Percentiles rank a stretch among this genome's conserved stretches.
Evolutionary conservation across 2,797 vertebrate genomes (phyloP).

Genomic region (Anabas testudineus): DNA sequence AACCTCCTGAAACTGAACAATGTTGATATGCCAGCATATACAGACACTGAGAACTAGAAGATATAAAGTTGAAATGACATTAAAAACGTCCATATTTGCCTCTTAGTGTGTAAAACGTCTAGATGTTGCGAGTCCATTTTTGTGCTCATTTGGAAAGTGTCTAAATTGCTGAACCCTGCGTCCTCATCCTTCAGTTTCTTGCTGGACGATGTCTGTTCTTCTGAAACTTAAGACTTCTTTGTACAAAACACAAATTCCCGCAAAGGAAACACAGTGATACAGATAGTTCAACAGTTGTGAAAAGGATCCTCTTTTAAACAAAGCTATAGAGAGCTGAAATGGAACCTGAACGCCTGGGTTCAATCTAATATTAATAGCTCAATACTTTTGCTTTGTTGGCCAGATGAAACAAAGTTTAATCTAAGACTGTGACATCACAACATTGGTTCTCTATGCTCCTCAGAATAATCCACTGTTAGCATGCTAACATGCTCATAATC

Average conservation of each 20-base stretch:
- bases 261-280: constrained; percentile 14
- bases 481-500: no score
- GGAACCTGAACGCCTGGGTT: background rate
- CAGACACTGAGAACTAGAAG: background rate
- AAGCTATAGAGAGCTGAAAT: background rate
- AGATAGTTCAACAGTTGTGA: constrained; percentile 1
- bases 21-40: background rate
- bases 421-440: no score
- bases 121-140: constrained; percentile 1
- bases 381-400: no score
- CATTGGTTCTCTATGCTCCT: no score
- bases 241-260: constrained; percentile 18
- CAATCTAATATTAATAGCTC: no score
- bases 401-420: no score
- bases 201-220: background rate
- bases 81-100: background rate
- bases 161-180: background rate
- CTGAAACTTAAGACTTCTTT: background rate
- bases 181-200: background rate
- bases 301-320: background rate
- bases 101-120: background rate
- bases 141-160: constrained; percentile 33
- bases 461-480: no score
- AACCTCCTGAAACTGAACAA: background rate
- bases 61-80: background rate